Evolutionary conservation across 2,888 invertebrate genomes (phyloP).

Genomic region (Keiferia lycopersicella): DNA sequence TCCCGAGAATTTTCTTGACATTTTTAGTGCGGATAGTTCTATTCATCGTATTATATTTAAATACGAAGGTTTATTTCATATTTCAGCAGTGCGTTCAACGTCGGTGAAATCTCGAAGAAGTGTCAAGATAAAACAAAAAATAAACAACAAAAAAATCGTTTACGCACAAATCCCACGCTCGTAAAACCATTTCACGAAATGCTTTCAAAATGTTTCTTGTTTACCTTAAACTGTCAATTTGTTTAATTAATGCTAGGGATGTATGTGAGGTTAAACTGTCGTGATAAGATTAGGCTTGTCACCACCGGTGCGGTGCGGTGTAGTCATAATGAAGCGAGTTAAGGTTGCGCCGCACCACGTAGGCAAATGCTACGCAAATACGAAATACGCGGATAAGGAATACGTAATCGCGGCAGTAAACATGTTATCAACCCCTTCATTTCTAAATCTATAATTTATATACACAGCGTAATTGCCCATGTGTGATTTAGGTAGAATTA

Average conservation of each 20-base stretch:
- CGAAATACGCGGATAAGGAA: constrained; percentile 55
- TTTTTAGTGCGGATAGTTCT: constrained; percentile 46
- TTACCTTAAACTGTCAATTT: constrained; percentile 37
- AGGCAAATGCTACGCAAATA: constrained; percentile 49
- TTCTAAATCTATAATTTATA: constrained; percentile 32
- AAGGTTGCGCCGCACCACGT: constrained; percentile 42
- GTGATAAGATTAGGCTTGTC: constrained; percentile 1
- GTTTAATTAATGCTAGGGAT: constrained; percentile 31
- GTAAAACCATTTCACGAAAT: constrained; percentile 81
- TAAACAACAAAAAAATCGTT: constrained; percentile 53
- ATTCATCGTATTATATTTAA: constrained; percentile 37
- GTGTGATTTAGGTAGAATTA: constrained; percentile 1
- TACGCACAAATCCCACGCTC: constrained; percentile 80
- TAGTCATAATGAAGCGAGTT: constrained; percentile 38
- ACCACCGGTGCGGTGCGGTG: neutral
- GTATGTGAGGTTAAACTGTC: neutral
- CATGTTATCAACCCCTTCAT: constrained; percentile 45
- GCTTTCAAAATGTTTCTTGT: constrained; percentile 65
- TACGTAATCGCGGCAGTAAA: constrained; percentile 59
- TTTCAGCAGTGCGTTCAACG: constrained; percentile 71
- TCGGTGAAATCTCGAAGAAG: constrained; percentile 64
- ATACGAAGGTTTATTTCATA: constrained; percentile 69
- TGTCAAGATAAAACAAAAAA: constrained; percentile 49
- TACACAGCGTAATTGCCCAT: constrained; percentile 6
- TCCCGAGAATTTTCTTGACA: constrained; percentile 48